Conservation (phyloP, 92 coral and sea anemone species). For the Siderastrea siderea region DNA sequence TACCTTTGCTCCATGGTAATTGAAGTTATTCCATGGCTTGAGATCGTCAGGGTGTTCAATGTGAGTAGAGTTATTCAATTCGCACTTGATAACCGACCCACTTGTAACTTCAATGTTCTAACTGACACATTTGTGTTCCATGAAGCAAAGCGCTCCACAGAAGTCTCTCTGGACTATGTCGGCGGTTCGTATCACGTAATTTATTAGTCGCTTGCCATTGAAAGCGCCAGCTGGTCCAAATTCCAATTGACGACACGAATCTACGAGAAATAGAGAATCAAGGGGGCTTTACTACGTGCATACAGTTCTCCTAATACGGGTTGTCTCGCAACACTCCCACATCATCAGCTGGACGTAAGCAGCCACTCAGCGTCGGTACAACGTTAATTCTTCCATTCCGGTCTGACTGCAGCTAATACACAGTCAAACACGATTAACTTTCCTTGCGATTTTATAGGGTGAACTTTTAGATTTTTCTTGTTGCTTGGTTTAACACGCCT, state of each 20-base stretch:
- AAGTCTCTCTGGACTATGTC: not conserved
- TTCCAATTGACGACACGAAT: conserved; percentile 15
- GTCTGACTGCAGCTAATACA: too few relatives aligned
- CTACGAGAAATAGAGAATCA: not conserved
- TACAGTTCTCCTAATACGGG: too few relatives aligned
- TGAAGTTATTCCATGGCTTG: not conserved
- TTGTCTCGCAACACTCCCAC: too few relatives aligned
- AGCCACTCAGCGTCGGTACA: too few relatives aligned
- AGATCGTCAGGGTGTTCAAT: conserved; percentile 10
- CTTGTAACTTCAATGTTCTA: not conserved
- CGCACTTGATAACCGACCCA: not conserved
- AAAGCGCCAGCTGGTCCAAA: not conserved
- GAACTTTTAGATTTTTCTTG: too few relatives aligned
- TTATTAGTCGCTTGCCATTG: not conserved
- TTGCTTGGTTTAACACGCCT: too few relatives aligned
- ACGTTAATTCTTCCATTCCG: too few relatives aligned
- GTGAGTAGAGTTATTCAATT: conserved; percentile 27
- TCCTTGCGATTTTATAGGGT: too few relatives aligned
- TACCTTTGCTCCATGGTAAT: conserved; percentile 27
- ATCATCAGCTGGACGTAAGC: too few relatives aligned
- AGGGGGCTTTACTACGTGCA: too few relatives aligned
- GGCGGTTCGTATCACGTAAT: conserved; percentile 6
- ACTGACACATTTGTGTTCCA: conserved; percentile 44
- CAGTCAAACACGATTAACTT: too few relatives aligned
- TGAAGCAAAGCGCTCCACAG: conserved; percentile 30